Evolutionary conservation across 1,140 invertebrate species (phyloP), one percentile per base, ranked within the genome.

Genomic region (Aphaenogaster rudis): DNA sequence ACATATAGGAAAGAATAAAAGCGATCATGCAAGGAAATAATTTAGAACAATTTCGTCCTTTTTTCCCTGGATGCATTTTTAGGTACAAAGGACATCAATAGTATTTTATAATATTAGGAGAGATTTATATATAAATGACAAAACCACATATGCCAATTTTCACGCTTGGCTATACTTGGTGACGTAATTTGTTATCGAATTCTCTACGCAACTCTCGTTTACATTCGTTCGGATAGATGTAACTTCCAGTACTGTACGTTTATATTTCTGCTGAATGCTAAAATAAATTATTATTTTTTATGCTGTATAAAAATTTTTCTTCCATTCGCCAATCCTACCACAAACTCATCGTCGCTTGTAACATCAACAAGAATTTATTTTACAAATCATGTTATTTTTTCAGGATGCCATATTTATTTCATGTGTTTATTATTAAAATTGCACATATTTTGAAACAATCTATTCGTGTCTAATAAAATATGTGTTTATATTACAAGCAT

Each of bases 231-330:
- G 54, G 66, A 86, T 52, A 86, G 64, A 90, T 85, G 90, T 88
- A 87, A 87, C 61, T 85, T 88, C 79, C 81, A 33, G 76, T 77
- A 80, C 85, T 93, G 85, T 93, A 94, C 90, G 91, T 94, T 94
- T 93, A 94, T 94, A 93, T 93, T 90, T 92, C 91, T 89, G 91
- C 92, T 91, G 79, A 93, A 93, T 92, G 92, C 93, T 94, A 90
- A 69, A 95, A 95, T 95, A 95, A 95, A 95, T 95, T 95, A 94
- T 95, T 94, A 93, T 94, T 95, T 95, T 95, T 90, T 94, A 95
- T 95, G 94, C 93, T 94, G 84, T 88, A 87, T 57, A 42, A 59
- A 57, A 21, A 11, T 57, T 11, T 36, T 64, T 52, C n/a, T 82
- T 71, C 36, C 39, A 86, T 39, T 82, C 11, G 33, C 52, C 17